These are phyloP conservation scores for Rotaria socialis DNA, from an alignment of 2,888 invertebrate species.

Conservation along the genomic window DNA sequence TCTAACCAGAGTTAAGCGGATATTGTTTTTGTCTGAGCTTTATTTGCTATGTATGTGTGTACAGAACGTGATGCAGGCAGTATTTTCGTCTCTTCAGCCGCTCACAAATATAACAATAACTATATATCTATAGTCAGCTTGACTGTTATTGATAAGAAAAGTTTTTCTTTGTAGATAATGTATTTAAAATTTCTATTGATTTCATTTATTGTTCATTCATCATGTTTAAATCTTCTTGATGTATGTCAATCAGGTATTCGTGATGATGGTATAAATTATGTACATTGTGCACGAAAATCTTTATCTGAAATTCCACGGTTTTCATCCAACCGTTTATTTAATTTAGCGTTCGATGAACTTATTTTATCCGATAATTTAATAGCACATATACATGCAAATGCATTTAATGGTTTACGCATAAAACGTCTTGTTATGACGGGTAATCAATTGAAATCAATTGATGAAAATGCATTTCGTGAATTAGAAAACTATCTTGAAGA, in stretches of 20 bases:
- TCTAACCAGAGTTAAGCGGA: too few species aligned
- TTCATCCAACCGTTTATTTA: slow-evolving; percentile 36
- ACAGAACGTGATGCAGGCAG: background rate
- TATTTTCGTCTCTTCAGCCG: background rate
- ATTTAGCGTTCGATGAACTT: slow-evolving; percentile 34
- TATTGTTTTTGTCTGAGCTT: background rate
- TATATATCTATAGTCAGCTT: background rate
- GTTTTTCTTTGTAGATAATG: background rate
- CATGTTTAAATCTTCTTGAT: slow-evolving; percentile 26
- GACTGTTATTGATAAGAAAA: too few species aligned
- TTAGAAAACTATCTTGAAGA: slow-evolving; percentile 44
- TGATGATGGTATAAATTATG: slow-evolving; percentile 45
- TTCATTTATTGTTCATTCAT: background rate
- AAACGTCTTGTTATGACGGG: slow-evolving; percentile 41
- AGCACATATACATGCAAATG: slow-evolving; percentile 35
- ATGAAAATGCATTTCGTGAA: slow-evolving; percentile 39
- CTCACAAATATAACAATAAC: background rate
- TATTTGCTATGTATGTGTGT: background rate
- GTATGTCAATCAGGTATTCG: slow-evolving; percentile 46
- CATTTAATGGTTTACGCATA: slow-evolving; percentile 41
- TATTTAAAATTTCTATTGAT: background rate
- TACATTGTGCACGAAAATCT: slow-evolving; percentile 43
- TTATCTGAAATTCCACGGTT: slow-evolving; percentile 42
- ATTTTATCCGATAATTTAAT: slow-evolving; percentile 45
- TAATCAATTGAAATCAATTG: slow-evolving; percentile 36